Evolutionary conservation across 2,113 vertebrate species (phyloP).

Genomic region (Alces alces): DNA sequence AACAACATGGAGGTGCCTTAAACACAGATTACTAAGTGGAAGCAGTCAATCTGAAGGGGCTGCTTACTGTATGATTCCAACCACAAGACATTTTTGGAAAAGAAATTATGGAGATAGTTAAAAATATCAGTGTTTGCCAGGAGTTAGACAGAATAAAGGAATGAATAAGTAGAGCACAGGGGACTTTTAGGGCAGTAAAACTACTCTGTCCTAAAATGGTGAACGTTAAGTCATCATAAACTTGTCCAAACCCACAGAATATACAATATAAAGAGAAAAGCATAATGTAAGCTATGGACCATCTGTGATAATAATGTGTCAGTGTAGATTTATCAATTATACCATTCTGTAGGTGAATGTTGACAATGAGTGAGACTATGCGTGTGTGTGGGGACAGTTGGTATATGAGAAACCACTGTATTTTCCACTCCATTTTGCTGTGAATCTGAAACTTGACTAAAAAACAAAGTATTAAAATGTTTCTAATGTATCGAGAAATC

Average conservation of each 20-base stretch:
- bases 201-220: background rate
- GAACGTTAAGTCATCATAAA: background rate
- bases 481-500: background rate
- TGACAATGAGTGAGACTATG: background rate
- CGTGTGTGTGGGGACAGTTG: background rate
- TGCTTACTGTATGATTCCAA: background rate
- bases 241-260: background rate
- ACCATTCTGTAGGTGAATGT: background rate
- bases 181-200: background rate
- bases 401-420: background rate
- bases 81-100: background rate
- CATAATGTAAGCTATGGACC: background rate
- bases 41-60: background rate
- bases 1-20: background rate
- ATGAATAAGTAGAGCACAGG: background rate
- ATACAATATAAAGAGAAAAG: background rate
- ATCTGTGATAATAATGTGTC: background rate
- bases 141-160: background rate
- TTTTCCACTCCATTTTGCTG: background rate
- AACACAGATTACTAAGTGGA: background rate
- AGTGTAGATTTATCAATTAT: background rate
- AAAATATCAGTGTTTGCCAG: background rate
- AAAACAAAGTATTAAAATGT: background rate
- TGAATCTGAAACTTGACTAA: background rate
- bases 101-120: background rate